phyloP scores from a whole-genome alignment of 2,113 vertebrate genomes.

The Percopsis transmontana region DNA sequence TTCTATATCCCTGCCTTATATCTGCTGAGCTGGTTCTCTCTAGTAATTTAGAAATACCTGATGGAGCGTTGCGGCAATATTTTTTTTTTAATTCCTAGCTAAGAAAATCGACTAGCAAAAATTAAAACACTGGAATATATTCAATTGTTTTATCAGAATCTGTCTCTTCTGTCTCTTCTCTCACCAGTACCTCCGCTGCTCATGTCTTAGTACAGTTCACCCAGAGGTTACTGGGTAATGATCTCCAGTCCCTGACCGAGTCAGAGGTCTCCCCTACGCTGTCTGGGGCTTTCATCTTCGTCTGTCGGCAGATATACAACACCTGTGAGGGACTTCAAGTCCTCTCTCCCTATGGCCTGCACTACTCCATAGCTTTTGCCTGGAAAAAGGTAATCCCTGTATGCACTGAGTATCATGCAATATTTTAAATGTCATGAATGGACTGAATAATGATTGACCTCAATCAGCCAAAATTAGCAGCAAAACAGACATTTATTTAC shows the following conservation, averaged over 20 bases:
- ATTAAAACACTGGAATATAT: no score
- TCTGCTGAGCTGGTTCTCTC: no score
- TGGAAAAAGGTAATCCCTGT: slow-evolving; percentile 87
- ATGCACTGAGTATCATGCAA: no score
- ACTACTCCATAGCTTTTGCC: slow-evolving; percentile 80
- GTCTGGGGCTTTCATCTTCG: slow-evolving; percentile 90
- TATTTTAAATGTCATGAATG: neutral
- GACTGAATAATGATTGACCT: no score
- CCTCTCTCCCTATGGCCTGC: slow-evolving; percentile 83
- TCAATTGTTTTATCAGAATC: neutral
- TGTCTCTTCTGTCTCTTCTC: slow-evolving; percentile 8
- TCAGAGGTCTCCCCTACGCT: slow-evolving; percentile 68
- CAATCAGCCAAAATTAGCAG: no score
- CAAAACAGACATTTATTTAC: no score
- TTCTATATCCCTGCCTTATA: no score
- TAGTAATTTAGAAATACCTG: neutral
- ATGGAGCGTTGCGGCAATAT: neutral
- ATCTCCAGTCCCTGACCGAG: slow-evolving; percentile 72
- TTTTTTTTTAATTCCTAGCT: neutral
- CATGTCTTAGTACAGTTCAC: slow-evolving; percentile 87
- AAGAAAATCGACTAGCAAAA: no score
- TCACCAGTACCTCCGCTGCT: slow-evolving; percentile 81
- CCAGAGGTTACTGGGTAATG: slow-evolving; percentile 84
- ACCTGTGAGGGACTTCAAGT: slow-evolving; percentile 90
- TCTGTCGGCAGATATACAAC: slow-evolving; percentile 91